These are phyloP conservation scores for Phymatocera aterrima DNA, from an alignment of 2,888 invertebrate genomes.

Conservation along the genomic window DNA sequence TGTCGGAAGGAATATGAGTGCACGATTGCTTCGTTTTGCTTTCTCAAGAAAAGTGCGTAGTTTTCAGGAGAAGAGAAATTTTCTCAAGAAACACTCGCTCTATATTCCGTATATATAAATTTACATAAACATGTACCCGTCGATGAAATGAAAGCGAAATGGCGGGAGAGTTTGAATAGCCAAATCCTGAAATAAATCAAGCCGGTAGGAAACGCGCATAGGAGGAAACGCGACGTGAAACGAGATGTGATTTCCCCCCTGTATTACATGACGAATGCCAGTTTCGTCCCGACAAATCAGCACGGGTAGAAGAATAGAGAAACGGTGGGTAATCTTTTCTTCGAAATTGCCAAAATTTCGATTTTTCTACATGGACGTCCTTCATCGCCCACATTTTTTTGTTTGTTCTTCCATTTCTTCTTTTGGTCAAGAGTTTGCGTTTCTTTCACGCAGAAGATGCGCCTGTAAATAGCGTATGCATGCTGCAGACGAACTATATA, in stretches of 20 bases:
- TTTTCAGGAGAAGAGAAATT: background rate
- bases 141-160: conserved; percentile 52
- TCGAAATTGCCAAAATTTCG: background rate
- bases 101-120: background rate
- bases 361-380: background rate
- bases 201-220: background rate
- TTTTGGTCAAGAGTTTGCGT: background rate
- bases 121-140: background rate
- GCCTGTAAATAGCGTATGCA: too few relatives aligned
- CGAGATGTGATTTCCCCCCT: background rate
- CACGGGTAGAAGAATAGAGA: background rate
- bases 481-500: too few relatives aligned
- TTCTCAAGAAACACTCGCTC: background rate
- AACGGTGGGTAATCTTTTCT: conserved; percentile 15
- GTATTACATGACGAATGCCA: conserved; percentile 1
- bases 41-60: too few relatives aligned
- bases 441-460: too few relatives aligned
- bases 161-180: conserved; percentile 45
- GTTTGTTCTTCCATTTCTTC: background rate
- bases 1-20: too few relatives aligned
- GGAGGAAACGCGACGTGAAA: background rate
- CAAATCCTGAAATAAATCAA: conserved; percentile 54
- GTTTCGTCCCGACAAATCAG: conserved; percentile 7
- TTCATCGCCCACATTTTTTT: background rate
- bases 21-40: too few relatives aligned